These are phyloP conservation scores for Antheraea assamensis DNA, from an alignment of 2,888 invertebrate species.

Conservation along the genomic window DNA sequence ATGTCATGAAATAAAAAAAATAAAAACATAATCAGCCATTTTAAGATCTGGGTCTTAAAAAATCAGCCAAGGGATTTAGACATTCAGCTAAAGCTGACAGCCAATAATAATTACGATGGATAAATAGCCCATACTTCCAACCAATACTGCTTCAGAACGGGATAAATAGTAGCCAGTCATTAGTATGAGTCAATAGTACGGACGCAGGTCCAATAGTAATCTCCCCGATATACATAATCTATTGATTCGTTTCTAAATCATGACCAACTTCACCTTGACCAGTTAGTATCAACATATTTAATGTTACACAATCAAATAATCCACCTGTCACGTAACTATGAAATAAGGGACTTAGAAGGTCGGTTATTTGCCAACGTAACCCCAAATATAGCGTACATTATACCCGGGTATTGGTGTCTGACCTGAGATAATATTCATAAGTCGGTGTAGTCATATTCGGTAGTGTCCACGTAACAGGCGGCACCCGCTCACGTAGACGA, in stretches of 20 bases:
- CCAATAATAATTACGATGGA: too few relatives aligned
- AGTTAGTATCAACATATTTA: neutral
- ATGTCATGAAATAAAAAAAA: too few relatives aligned
- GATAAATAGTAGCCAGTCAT: too few relatives aligned
- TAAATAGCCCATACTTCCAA: too few relatives aligned
- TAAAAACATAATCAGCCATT: too few relatives aligned
- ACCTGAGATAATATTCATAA: conserved; percentile 46
- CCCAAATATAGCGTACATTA: conserved; percentile 12
- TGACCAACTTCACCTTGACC: neutral
- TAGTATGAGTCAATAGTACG: too few relatives aligned
- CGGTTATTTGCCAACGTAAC: conserved; percentile 8
- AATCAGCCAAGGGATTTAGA: too few relatives aligned
- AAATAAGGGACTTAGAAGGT: conserved; percentile 4
- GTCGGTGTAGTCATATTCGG: conserved; percentile 37
- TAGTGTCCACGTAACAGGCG: conserved; percentile 34
- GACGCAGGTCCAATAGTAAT: too few relatives aligned
- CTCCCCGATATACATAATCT: neutral
- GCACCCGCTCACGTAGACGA: conserved; percentile 43
- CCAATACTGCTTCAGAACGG: too few relatives aligned
- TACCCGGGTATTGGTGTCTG: conserved; percentile 26
- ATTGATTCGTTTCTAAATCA: neutral
- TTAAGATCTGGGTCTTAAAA: too few relatives aligned
- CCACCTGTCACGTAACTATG: conserved; percentile 1
- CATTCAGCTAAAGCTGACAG: too few relatives aligned
- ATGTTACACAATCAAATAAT: neutral